Evolutionary conservation across 2,797 vertebrate species (phyloP), one percentile per base, ranked within the genome.

Genomic region (Synaphobranchus kaupii): DNA sequence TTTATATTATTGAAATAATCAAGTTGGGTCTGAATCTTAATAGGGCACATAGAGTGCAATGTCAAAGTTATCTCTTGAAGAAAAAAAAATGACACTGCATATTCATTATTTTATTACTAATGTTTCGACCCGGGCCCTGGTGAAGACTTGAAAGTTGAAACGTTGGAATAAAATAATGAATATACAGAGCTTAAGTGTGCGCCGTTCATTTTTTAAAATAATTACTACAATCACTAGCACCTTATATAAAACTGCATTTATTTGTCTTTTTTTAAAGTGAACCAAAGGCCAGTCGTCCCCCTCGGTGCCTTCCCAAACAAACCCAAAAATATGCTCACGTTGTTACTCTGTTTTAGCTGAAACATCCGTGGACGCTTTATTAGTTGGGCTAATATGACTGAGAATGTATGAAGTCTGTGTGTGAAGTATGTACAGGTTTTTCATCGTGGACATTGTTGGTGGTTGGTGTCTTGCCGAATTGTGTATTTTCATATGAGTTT

Each of bases 371-470:
- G 31, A 17, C 47, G 9, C 13, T 25, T 13, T n/a, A 25, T 54
- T 56, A 84, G 34, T 39, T 84, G 54, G 28, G 28, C 56, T 44
- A 48, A 52, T 60, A 25, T 34, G 31, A 47, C 54, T 34, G 71
- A 58, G 81, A 71, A 54, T 71, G 80, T 86, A 60, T 88, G 66
- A 28, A 5, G 2, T 12, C 5, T 20, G 5, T 12, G 5, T 12
- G 8, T 31, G 31, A n/a, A 68, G 56, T 48, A 85, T 82, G 47
- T 84, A 83, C 31, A 89, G 56, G 58, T 66, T n/a, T n/a, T 66
- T 6, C n/a, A 66, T 39, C n/a, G 5, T 44, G 10, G 39, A 71
- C 47, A 28, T 47, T 58, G 39, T 48, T 28, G 31, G 20, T 7
- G 39, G 20, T 22, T n/a, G 82, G 60, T 78, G 71, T 39, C 28